These are phyloP conservation scores for Protonibea diacanthus DNA, from an alignment of 2,797 vertebrate species.

Conservation along the genomic window DNA sequence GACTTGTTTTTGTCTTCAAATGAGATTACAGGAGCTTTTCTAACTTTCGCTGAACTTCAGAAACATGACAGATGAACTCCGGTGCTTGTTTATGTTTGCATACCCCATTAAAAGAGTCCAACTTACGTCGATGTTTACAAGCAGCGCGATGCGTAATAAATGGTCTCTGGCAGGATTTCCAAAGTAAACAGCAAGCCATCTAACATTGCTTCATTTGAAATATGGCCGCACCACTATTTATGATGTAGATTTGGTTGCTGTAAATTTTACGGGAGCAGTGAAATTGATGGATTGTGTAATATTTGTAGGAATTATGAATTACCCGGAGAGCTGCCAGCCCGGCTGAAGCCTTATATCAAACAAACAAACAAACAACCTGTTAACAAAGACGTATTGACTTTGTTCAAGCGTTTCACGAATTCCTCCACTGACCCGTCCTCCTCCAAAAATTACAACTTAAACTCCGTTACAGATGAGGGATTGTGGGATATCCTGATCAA, in stretches of 20 bases:
- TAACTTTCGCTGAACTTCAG: constrained; percentile 51
- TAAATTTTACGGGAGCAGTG: constrained; percentile 68
- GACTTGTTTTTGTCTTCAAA: constrained; percentile 44
- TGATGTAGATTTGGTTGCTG: constrained; percentile 62
- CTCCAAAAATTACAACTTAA: constrained; percentile 12
- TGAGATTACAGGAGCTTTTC: constrained; percentile 40
- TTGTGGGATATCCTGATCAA: constrained; percentile 99
- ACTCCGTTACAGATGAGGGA: constrained; percentile 90
- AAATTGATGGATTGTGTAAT: constrained; percentile 76
- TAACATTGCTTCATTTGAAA: constrained; percentile 60
- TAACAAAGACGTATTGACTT: constrained; percentile 52
- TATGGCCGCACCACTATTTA: constrained; percentile 59
- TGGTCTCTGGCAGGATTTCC: constrained; percentile 59
- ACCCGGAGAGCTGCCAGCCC: constrained; percentile 45
- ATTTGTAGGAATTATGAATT: constrained; percentile 75
- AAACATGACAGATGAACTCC: constrained; percentile 46
- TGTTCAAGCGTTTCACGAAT: constrained; percentile 45
- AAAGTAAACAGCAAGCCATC: constrained; percentile 52
- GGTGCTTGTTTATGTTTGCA: constrained; percentile 51
- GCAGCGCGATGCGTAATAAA: constrained; percentile 64
- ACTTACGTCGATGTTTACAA: constrained; percentile 65
- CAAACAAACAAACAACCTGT: constrained; percentile 57
- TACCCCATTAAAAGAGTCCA: constrained; percentile 59
- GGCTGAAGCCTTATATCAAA: constrained; percentile 51
- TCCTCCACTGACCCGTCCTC: background rate